phyloP scores from a whole-genome alignment of 2,797 vertebrate genomes.

The Chiropotes sagulatus region DNA sequence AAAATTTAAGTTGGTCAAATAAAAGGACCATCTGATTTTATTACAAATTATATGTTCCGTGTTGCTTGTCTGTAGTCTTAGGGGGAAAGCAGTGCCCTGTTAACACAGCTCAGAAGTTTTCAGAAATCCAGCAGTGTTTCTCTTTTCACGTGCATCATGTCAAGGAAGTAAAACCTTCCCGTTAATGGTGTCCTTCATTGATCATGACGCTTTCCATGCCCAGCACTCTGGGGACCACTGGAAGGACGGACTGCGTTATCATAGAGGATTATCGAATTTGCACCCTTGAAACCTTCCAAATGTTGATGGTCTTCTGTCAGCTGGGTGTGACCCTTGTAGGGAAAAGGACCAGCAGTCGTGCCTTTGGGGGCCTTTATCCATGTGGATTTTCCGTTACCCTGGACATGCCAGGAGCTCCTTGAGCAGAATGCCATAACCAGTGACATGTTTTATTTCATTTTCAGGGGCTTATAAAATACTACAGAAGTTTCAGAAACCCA shows the following conservation, averaged over 20 bases:
- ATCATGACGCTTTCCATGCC: background rate
- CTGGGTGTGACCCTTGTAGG: accelerated
- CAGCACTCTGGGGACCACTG: background rate
- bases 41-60: background rate
- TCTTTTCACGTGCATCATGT: background rate
- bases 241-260: background rate
- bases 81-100: background rate
- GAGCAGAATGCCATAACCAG: constrained; percentile 6
- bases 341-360: background rate
- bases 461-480: constrained; percentile 93
- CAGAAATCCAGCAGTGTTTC: background rate
- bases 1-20: background rate
- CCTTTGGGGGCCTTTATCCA: background rate
- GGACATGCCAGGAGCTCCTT: background rate
- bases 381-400: background rate
- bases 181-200: background rate
- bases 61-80: background rate
- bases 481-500: constrained; percentile 87
- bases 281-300: background rate
- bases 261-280: accelerated
- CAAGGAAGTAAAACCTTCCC: background rate
- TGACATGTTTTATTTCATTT: constrained; percentile 77
- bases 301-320: background rate
- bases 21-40: background rate
- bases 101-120: background rate